Evolutionary conservation across 2,797 vertebrate species (phyloP), one percentile per base, ranked within the genome.

Genomic region (Anas bernieri): DNA sequence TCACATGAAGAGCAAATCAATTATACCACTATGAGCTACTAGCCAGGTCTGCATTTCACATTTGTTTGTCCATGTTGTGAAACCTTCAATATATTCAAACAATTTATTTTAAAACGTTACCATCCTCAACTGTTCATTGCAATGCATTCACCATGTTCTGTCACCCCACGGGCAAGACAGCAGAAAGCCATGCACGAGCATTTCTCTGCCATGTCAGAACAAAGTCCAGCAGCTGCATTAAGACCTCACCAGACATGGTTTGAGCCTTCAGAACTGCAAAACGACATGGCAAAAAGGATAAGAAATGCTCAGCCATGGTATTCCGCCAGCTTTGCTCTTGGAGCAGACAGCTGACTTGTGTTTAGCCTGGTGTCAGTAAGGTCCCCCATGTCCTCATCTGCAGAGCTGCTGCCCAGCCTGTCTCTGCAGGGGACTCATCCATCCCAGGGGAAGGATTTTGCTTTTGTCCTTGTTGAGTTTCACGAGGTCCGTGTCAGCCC

Each of bases 141-240:
- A 55, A 41, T 0, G 2, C 54, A 45, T 41, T 39, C 37, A 17
- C 41, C 1, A 0, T 8, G 31, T 48, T 23, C 8, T 3, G 43
- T 18, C 43, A 46, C 23, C 62, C 68, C 58, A 28, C 0, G 1
- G 66, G 25, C 0, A 5, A 64, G 39, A 33, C 3, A 9, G 39
- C 61, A 22, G 80, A 67, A 74, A 52, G 52, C 52, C 68, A 41
- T 2, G 46, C 0, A 1, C 17, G 56, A 67, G 28, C 45, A 52
- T 21, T n/a, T 7, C 76, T 45, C 80, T 54, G n/a, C 41, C 8
- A 1, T 50, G 50, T 55, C 83, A 48, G 37, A 21, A 61, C 39
- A 3, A 55, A 62, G 83, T 16, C 52, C 72, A 55, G 46, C 68
- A 85, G 68, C 68, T 85, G n/a, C 62, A 20, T 3, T 30, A 16